Conservation (phyloP, 2,797 vertebrate genomes). For the Petrocephalus schoutedeni region DNA sequence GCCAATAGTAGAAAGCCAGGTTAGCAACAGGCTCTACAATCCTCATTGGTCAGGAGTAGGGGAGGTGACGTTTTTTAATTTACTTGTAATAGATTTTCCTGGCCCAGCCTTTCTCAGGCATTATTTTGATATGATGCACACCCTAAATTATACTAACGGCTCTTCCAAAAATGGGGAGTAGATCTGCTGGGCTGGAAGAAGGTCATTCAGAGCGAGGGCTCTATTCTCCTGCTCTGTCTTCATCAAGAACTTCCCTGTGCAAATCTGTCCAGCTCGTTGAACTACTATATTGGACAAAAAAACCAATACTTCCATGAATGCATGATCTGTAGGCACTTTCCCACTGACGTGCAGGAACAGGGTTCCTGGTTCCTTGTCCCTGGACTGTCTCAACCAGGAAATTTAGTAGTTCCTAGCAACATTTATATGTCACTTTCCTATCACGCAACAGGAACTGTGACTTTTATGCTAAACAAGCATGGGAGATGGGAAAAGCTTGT, state of each 20-base stretch:
- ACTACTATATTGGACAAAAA: background rate
- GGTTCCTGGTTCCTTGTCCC: too few relatives aligned
- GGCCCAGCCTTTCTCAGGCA: background rate
- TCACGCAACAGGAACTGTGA: background rate
- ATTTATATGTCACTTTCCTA: background rate
- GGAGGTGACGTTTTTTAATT: background rate
- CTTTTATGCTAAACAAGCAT: background rate
- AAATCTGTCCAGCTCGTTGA: background rate
- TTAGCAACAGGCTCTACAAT: background rate
- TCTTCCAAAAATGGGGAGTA: background rate
- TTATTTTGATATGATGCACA: background rate
- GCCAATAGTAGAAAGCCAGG: background rate
- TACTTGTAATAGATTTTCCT: background rate
- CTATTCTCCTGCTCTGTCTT: too few relatives aligned
- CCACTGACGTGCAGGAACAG: too few relatives aligned
- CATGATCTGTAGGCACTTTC: too few relatives aligned
- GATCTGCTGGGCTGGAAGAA: background rate
- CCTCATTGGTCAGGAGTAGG: background rate
- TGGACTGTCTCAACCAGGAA: too few relatives aligned
- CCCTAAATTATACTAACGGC: constrained; percentile 1
- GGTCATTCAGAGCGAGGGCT: background rate
- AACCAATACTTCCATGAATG: background rate
- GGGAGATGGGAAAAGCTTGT: background rate
- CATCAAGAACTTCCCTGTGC: background rate
- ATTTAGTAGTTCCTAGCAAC: background rate